Base-by-base conservation (phyloP, 2,888 invertebrate species). In the Chrysopilus asiliformis region DNA sequence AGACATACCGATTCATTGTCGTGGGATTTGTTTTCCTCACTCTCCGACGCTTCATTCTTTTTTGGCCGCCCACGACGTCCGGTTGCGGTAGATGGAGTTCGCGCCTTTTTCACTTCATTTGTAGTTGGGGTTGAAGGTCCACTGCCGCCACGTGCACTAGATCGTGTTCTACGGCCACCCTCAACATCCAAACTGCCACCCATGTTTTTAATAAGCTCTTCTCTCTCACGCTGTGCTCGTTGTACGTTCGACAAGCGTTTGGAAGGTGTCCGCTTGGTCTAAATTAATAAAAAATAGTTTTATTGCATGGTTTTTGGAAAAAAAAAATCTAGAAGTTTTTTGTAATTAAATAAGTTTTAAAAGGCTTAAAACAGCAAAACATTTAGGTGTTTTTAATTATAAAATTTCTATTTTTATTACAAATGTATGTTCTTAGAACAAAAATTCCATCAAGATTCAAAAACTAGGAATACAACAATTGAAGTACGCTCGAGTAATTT, bases 201-300 rank as follows among this genome's bases (percentile, higher is more conserved):
- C 53, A 63, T 55, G 17, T 50, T 58, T 38, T 60, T 57, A 1
- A 63, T 56, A 10, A 63, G 47, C 34, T 60, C 61, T 39, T 60
- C 62, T 29, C 61, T 62, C 47, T 63, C 63, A 9, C 54, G 54
- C 40, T 59, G 60, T 31, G 58, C 60, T n/a, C 57, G 51, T 6
- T 62, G 55, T 41, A 55, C 50, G n/a, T n/a, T n/a, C n/a, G n/a
- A n/a, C n/a, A n/a, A n/a, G 3, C 62, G 56, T 45, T 61, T 62
- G 3, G 53, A 50, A 27, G 61, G 61, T 3, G 61, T 60, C 18
- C 60, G 52, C 48, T 62, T 62, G 38, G 49, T 49, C 47, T 59
- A 40, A 29, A 36, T 17, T 9, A 14, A 14, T 16, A n/a, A 7
- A 9, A 22, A 9, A 22, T 22, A 22, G 7, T 22, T 22, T 9